Percentiles rank a stretch among this genome's conserved stretches.
phyloP scores from a whole-genome alignment of 2,888 invertebrate genomes.

The Sesia bembeciformis region DNA sequence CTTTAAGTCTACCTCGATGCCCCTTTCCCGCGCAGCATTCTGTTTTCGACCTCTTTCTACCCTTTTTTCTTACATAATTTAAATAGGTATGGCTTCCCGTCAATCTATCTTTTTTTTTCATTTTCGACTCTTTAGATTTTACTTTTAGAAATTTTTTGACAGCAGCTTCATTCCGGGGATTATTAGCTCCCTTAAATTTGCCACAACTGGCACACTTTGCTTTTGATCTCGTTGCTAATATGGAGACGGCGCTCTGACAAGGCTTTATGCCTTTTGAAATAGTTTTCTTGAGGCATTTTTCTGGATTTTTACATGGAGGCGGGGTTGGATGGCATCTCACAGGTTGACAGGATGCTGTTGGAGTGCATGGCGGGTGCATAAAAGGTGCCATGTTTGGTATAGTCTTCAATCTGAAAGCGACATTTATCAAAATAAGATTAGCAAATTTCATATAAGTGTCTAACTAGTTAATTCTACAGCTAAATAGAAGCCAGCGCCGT shows the following conservation, averaged over 20 bases:
- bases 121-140: conserved; percentile 38
- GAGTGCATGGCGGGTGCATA: conserved; percentile 57
- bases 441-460: background rate
- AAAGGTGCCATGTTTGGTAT: conserved; percentile 35
- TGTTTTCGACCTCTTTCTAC: conserved; percentile 14
- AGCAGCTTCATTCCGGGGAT: conserved; percentile 21
- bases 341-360: conserved; percentile 47
- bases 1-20: conserved; percentile 43
- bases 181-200: conserved; percentile 21
- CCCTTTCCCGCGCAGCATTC: conserved; percentile 53
- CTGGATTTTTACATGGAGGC: conserved; percentile 49
- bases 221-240: conserved; percentile 43
- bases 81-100: conserved; percentile 33
- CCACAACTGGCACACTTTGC: conserved; percentile 38
- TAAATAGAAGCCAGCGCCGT: conserved; percentile 34
- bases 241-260: conserved; percentile 54
- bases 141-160: conserved; percentile 38
- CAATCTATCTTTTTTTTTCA: conserved; percentile 37
- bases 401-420: conserved; percentile 28
- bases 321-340: conserved; percentile 52
- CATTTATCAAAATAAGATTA: background rate
- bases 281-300: conserved; percentile 43
- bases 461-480: background rate
- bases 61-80: conserved; percentile 31
- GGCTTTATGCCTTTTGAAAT: conserved; percentile 38